Base-by-base conservation (phyloP, 2,797 vertebrate genomes). In the Mastacembelus armatus region DNA sequence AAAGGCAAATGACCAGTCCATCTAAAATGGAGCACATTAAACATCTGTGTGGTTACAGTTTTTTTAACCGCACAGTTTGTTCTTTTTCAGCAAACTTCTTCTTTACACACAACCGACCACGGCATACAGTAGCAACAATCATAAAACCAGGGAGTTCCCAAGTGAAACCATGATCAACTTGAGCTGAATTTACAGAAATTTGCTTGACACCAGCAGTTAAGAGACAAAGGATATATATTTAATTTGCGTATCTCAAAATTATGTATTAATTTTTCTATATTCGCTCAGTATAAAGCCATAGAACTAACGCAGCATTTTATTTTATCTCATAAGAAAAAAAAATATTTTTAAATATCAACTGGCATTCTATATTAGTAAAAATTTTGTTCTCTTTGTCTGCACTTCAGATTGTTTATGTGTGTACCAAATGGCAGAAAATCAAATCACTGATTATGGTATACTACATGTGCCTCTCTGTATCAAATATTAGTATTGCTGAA, bases 1-100 rank as follows among this genome's bases (percentile, higher is more conserved):
- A 81, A 83, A 79, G 86, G 88, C 87, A 88, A 90, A 91, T 91
- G 88, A 89, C 89, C 88, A 79, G 86, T 89, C 80, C 77, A 74
- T 89, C 86, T 81, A 77, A 81, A 88, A 83, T 29, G 72, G 83
- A 85, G 84, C 82, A 52, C 84, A 90, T 91, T 90, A 90, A 88
- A 91, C 89, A 92, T 92, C 89, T 92, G 91, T 85, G 85, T 85
- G 81, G 62, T 63, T 69, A 56, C 57, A 27, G 42, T 10, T 64
- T 67, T 66, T 60, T 66, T 33, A 40, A 45, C 66, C 32, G n/a
- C 64, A 39, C 55, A 57, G 71, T 85, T 87, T 76, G 58, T 71
- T 81, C 64, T 68, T 85, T 83, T 74, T 49, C 66, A 45, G 74
- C 45, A 64, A 78, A 66, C 43, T 71, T 72, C 50, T 65, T 51